Evolutionary conservation across 1,140 invertebrate species (phyloP).

Genomic region (Papilio aristodemus): DNA sequence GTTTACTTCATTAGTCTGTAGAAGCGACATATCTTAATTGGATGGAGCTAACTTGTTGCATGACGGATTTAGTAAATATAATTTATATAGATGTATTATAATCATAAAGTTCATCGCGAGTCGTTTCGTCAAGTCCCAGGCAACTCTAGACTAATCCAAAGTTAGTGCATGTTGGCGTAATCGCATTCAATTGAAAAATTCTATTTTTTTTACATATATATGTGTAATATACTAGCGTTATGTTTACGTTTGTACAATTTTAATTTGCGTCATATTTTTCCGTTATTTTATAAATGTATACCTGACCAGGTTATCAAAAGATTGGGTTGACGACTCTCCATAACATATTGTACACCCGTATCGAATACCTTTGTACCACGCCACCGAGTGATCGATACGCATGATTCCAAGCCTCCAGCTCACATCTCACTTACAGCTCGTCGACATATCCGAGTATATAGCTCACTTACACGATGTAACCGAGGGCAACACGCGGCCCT

Average conservation of each 20-base stretch:
- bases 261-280: conserved; percentile 38
- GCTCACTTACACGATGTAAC: conserved; percentile 71
- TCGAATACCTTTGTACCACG: conserved; percentile 76
- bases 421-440: conserved; percentile 79
- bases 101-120: conserved; percentile 26
- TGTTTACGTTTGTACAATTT: conserved; percentile 38
- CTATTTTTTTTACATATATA: conserved; percentile 20
- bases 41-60: conserved; percentile 60
- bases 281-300: conserved; percentile 35
- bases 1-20: conserved; percentile 63
- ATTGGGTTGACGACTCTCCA: conserved; percentile 63
- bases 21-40: conserved; percentile 57
- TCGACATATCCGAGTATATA: conserved; percentile 71
- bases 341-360: conserved; percentile 70
- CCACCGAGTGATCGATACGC: conserved; percentile 79
- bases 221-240: conserved; percentile 23
- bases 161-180: conserved; percentile 37
- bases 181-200: conserved; percentile 26
- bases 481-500: conserved; percentile 70
- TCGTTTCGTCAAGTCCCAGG: conserved; percentile 20
- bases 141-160: conserved; percentile 21
- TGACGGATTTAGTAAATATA: conserved; percentile 48
- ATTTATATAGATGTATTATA: conserved; percentile 20
- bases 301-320: conserved; percentile 17
- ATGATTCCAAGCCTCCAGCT: conserved; percentile 77